Evolutionary conservation across 2,888 invertebrate genomes (phyloP).

Genomic region (Tenthredo mesomela): DNA sequence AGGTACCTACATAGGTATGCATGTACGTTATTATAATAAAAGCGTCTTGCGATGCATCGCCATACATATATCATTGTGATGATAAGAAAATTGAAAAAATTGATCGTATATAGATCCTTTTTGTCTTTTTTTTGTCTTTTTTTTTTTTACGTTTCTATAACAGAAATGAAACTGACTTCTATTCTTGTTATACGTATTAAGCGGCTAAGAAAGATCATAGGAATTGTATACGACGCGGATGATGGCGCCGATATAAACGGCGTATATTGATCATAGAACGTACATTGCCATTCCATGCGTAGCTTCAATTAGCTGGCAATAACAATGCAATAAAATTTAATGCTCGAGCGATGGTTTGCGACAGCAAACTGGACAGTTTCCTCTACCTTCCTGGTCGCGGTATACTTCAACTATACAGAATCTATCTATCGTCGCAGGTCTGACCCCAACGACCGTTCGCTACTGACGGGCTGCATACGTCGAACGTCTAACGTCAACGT

Average conservation of each 20-base stretch:
- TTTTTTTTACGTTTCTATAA: not conserved
- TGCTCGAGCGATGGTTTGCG: conserved; percentile 60
- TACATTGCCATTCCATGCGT: conserved; percentile 66
- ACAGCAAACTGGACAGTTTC: conserved; percentile 56
- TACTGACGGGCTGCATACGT: conserved; percentile 23
- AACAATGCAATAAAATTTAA: conserved; percentile 68
- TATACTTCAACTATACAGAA: not conserved
- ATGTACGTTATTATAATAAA: not conserved
- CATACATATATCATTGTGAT: no score
- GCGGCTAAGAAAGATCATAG: not conserved
- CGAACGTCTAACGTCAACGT: conserved; percentile 15
- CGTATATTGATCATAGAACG: conserved; percentile 54
- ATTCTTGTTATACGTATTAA: not conserved
- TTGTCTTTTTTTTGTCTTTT: no score
- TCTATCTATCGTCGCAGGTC: conserved; percentile 28
- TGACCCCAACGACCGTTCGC: conserved; percentile 37
- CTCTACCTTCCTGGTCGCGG: conserved; percentile 20
- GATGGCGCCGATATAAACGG: conserved; percentile 26
- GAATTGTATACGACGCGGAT: not conserved
- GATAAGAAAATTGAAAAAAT: not conserved
- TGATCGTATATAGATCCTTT: not conserved
- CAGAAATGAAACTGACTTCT: no score
- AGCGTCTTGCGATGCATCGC: not conserved
- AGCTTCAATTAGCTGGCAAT: conserved; percentile 69
- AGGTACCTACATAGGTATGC: no score